Base-by-base conservation (phyloP, 2,888 invertebrate species). In the Drosophila hamatofila region DNA sequence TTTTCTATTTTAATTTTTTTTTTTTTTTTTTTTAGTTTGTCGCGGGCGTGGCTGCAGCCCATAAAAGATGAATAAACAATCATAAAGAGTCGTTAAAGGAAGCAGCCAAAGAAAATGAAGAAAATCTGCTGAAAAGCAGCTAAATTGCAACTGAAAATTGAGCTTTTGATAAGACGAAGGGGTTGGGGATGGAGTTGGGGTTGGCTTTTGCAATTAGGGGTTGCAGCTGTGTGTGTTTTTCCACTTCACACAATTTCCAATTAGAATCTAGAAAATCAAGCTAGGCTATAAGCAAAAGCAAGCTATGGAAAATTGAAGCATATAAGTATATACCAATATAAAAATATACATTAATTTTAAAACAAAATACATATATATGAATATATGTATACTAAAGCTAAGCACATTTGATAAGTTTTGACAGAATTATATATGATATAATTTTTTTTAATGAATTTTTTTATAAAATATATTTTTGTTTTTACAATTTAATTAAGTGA, bases 141-240 rank as follows among this genome's bases (percentile, higher is more conserved):
- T 80, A 76, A 62, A 62, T 71, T 64, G 63, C 51, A 71, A 35
- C 72, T 61, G 52, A 62, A 70, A 70, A 52, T 61, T 60, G 52
- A 42, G 57, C 62, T 49, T 37, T 21, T 51, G 11, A 41, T 41
- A 2, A 11, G 42, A n/a, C 8, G 16, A 14, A 1, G 11, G n/a
- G 35, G n/a, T 16, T 11, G 14, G 23, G 23, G 57, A 2, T 4
- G 21, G 33, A 8, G 35, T 0, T 23, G 23, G 4, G n/a, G 8
- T 8, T 25, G 27, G 23, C 48, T 12, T 18, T 27, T 48, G 48
- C 42, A 42, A 44, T 23, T 14, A 41, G 27, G 30, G 48, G 48
- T 48, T 48, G 48, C 48, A 27, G 27, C 48, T 48, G 23, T 48
- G 48, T 18, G 12, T 18, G 30, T 35, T 48, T 48, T 27, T 18